These are phyloP conservation scores for Melanotaenia nigrans DNA, from an alignment of 2,797 vertebrate genomes.

Conservation along the genomic window DNA sequence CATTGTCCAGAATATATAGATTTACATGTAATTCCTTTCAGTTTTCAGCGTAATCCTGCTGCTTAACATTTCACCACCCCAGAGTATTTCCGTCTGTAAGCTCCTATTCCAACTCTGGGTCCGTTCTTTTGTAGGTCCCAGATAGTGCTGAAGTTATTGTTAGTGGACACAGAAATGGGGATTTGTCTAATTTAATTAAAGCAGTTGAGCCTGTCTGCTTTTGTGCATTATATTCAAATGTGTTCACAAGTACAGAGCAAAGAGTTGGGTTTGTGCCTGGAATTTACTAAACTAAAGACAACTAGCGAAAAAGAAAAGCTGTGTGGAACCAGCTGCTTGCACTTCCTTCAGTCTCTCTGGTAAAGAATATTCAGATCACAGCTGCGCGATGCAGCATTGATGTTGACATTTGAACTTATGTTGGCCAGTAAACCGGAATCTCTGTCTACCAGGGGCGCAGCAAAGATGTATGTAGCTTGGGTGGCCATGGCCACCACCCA, in stretches of 20 bases:
- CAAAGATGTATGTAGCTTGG: not conserved
- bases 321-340: constrained; percentile 2
- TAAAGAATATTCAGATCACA: constrained; percentile 4
- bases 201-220: constrained; percentile 34
- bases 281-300: constrained; percentile 22
- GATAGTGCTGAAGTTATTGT: constrained; percentile 67
- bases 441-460: not conserved
- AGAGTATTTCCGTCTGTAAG: constrained; percentile 61
- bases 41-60: constrained; percentile 68
- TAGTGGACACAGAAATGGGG: constrained; percentile 66
- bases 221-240: constrained; percentile 36
- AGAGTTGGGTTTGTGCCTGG: constrained; percentile 22
- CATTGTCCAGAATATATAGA: constrained; percentile 70
- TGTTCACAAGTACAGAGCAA: constrained; percentile 14
- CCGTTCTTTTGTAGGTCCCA: constrained; percentile 52
- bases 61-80: constrained; percentile 62
- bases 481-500: no score
- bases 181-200: constrained; percentile 71
- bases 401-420: constrained; percentile 32
- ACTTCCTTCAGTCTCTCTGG: not conserved
- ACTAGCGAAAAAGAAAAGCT: constrained; percentile 3
- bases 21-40: constrained; percentile 66
- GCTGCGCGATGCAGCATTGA: constrained; percentile 8
- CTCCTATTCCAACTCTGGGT: constrained; percentile 52
- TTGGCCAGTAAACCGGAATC: constrained; percentile 15